Base-by-base conservation (phyloP, 1,140 invertebrate species). In the Cydia strobilella region DNA sequence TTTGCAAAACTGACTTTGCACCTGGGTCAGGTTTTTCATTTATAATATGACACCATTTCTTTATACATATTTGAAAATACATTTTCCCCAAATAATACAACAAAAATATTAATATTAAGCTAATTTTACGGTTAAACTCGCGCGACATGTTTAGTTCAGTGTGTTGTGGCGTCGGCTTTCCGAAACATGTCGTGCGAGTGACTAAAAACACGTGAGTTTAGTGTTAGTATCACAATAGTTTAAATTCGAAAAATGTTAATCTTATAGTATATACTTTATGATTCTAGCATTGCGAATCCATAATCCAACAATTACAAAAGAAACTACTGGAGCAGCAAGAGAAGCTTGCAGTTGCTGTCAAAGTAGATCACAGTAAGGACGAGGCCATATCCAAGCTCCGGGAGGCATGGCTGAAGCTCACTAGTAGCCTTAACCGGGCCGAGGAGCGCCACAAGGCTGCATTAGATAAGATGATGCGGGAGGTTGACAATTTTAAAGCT, bases 301-400 rank as follows among this genome's bases (percentile, higher is more conserved):
- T 96, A 76, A 96, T 97, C 51, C 95, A 96, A 82, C 93, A 95
- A 51, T 85, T 97, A 1, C 96, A 97, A 85, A 94, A 94, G 74
- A 94, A 95, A 76, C 86, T 96, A 71, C 87, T 97, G 20, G 96
- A 97, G 81, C 95, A 96, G 78, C 95, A 97, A 89, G 96, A 97
- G 84, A 95, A 96, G 78, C 84, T 97, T 27, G 96, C 96, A 0
- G 96, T 97, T 1, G 96, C 96, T 3, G 87, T 97, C 12, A 94
- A 95, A 87, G 95, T 97, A 0, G 96, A 97, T 87, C 93, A 94
- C 62, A 93, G 95, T 7, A 97, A 97, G 84, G 96, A 97, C 85
- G 85, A 93, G 15, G 94, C 95, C 0, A 95, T 97, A 18, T 79
- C 86, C 6, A 95, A 95, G 82, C 94, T 96, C 23, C 94, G 95